These are phyloP conservation scores for Eupithecia abbreviata DNA, from an alignment of 2,888 invertebrate genomes.

Conservation along the genomic window DNA sequence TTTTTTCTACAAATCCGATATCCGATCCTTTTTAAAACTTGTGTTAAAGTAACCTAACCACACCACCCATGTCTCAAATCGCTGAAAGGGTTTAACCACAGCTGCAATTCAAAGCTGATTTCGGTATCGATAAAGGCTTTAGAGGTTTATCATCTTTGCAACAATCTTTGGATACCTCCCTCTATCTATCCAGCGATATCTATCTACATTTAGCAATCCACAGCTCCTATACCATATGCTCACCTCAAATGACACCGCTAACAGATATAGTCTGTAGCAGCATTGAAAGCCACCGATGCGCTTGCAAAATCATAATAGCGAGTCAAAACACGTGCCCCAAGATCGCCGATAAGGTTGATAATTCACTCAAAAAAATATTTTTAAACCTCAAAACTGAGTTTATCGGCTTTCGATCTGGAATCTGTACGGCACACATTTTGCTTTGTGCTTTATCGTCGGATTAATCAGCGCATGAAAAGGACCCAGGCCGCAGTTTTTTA, in stretches of 20 bases:
- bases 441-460: conserved; percentile 74
- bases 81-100: conserved; percentile 10
- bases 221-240: conserved; percentile 48
- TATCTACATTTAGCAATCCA: conserved; percentile 26
- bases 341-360: conserved; percentile 66
- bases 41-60: background rate
- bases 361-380: conserved; percentile 67
- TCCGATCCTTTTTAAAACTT: background rate
- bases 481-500: conserved; percentile 64
- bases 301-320: conserved; percentile 65
- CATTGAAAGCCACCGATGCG: conserved; percentile 62
- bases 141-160: background rate
- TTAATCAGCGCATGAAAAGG: conserved; percentile 74
- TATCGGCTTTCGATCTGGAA: conserved; percentile 80
- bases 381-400: conserved; percentile 72
- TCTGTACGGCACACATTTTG: conserved; percentile 80
- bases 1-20: background rate
- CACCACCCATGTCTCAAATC: conserved; percentile 6
- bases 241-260: conserved; percentile 58
- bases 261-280: conserved; percentile 60
- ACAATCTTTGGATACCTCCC: conserved; percentile 10
- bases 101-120: conserved; percentile 10
- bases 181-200: conserved; percentile 13
- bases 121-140: background rate
- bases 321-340: conserved; percentile 77